These are phyloP conservation scores for Lasiommata megera DNA, from an alignment of 2,888 invertebrate genomes.

Conservation along the genomic window DNA sequence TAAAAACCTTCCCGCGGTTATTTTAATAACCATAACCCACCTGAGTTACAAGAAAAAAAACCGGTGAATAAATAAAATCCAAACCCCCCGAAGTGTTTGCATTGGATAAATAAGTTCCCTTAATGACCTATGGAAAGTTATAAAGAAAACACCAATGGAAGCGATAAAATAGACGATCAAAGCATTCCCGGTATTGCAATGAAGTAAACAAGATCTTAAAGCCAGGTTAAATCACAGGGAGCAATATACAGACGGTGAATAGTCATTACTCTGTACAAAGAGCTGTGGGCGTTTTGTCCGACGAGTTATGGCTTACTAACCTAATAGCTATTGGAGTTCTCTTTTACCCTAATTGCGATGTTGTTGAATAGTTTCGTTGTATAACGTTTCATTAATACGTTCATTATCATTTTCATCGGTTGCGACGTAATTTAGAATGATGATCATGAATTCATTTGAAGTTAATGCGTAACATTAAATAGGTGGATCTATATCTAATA, in stretches of 20 bases:
- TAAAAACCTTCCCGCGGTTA: no score
- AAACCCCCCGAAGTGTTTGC: neutral
- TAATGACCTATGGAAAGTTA: neutral
- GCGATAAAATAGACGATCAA: conserved; percentile 6
- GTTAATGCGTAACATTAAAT: neutral
- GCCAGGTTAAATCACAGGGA: conserved; percentile 25
- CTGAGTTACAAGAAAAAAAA: conserved; percentile 6
- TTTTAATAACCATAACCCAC: no score
- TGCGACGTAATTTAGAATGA: neutral
- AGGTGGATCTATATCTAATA: neutral
- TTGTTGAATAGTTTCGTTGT: conserved; percentile 15
- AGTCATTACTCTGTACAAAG: conserved; percentile 31
- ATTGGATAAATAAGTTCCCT: neutral
- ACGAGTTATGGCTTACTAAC: conserved; percentile 33
- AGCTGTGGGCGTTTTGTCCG: conserved; percentile 30
- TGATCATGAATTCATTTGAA: neutral
- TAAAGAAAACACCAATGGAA: conserved; percentile 6
- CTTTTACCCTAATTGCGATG: conserved; percentile 18
- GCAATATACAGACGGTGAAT: conserved; percentile 31
- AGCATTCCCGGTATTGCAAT: conserved; percentile 15
- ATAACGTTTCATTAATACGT: conserved; percentile 7
- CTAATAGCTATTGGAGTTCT: conserved; percentile 31
- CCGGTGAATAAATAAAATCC: conserved; percentile 16
- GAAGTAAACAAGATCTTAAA: conserved; percentile 25
- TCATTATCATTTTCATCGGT: conserved; percentile 2